Percentiles rank a stretch among this genome's conserved stretches.
These are phyloP conservation scores for Aporophyla lueneburgensis DNA, from an alignment of 2,888 invertebrate genomes.

Conservation along the genomic window DNA sequence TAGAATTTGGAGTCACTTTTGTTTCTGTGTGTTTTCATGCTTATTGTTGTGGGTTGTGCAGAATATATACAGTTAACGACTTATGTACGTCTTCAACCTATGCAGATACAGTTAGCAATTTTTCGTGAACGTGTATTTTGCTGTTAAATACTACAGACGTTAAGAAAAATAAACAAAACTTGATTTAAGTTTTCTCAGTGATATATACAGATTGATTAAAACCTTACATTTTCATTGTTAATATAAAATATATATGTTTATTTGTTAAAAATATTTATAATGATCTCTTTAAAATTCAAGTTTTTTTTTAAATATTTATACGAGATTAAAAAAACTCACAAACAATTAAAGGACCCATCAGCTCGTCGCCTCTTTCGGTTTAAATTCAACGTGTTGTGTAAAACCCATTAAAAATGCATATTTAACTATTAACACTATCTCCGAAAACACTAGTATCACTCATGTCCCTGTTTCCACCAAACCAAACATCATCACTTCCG, in stretches of 20 bases:
- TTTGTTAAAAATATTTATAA: too few relatives aligned
- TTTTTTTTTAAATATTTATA: too few relatives aligned
- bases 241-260: too few relatives aligned
- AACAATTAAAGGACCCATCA: background rate
- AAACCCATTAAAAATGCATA: background rate
- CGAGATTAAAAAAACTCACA: background rate
- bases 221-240: too few relatives aligned
- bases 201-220: too few relatives aligned
- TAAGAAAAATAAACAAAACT: background rate
- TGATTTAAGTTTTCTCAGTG: background rate
- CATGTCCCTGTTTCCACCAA: background rate
- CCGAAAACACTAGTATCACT: too few relatives aligned
- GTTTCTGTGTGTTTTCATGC: background rate
- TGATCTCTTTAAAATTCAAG: too few relatives aligned
- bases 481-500: background rate
- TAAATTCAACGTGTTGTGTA: background rate
- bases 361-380: background rate
- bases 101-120: background rate
- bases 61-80: background rate
- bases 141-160: background rate
- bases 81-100: too few relatives aligned
- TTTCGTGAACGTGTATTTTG: too few relatives aligned
- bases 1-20: constrained; percentile 19
- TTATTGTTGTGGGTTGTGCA: background rate
- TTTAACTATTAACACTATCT: background rate